These are phyloP conservation scores for Drosophila sproati DNA, from an alignment of 1,140 invertebrate species.

Conservation along the genomic window DNA sequence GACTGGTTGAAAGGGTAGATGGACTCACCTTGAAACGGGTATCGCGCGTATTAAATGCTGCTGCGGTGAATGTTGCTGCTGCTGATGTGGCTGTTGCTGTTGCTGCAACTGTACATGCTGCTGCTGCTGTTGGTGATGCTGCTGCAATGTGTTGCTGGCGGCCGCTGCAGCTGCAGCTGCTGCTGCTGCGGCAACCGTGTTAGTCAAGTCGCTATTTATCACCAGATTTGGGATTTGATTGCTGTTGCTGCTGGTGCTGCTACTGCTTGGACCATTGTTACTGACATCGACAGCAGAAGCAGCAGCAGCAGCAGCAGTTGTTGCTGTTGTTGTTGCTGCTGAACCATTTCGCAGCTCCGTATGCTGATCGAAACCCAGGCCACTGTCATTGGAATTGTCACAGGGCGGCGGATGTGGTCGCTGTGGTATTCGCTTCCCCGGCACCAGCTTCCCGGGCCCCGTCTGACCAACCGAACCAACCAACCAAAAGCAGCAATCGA, in stretches of 20 bases:
- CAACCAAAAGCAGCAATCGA: too few species aligned
- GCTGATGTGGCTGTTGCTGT: slow-evolving; percentile 45
- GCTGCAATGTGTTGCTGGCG: slow-evolving; percentile 64
- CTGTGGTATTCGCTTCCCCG: slow-evolving; percentile 84
- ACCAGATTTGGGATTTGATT: slow-evolving; percentile 43
- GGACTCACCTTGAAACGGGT: slow-evolving; percentile 81
- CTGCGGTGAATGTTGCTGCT: slow-evolving; percentile 72
- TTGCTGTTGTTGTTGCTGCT: neutral
- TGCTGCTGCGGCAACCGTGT: slow-evolving; percentile 57
- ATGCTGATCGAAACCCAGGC: slow-evolving; percentile 90
- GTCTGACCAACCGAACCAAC: slow-evolving; percentile 37
- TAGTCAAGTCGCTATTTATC: slow-evolving; percentile 59
- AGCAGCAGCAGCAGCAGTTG: slow-evolving; percentile 9
- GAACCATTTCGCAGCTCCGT: slow-evolving; percentile 70
- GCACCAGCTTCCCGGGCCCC: slow-evolving; percentile 85
- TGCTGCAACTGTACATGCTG: slow-evolving; percentile 52
- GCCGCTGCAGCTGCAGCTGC: slow-evolving; percentile 65
- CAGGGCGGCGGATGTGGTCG: slow-evolving; percentile 85
- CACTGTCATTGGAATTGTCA: slow-evolving; percentile 94
- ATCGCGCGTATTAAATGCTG: slow-evolving; percentile 82
- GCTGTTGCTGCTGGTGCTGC: slow-evolving; percentile 14
- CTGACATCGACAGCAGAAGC: slow-evolving; percentile 16
- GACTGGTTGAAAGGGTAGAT: slow-evolving; percentile 19
- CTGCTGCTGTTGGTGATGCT: slow-evolving; percentile 64
- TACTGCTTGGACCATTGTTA: slow-evolving; percentile 27